Conservation (phyloP, 2,113 vertebrate genomes). For the Tragulus kanchil region DNA sequence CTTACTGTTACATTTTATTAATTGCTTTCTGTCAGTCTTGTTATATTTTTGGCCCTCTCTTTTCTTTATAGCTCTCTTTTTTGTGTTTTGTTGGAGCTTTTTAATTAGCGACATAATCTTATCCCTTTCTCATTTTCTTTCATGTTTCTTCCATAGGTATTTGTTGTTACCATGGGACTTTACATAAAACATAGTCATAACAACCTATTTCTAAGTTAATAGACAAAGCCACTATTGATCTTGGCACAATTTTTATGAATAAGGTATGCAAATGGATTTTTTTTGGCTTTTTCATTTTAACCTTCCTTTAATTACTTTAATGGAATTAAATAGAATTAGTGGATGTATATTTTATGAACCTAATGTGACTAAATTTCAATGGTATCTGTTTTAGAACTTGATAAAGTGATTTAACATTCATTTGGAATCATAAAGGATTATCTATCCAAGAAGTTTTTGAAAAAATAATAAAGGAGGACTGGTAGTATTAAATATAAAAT, state of each 20-base stretch:
- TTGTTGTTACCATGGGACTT: background rate
- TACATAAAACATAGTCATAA: background rate
- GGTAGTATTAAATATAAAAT: slow-evolving; percentile 6
- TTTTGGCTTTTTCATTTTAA: slow-evolving; percentile 38
- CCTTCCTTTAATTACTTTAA: slow-evolving; percentile 61
- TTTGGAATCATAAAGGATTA: slow-evolving; percentile 51
- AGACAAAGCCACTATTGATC: slow-evolving; percentile 2
- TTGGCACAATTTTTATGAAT: slow-evolving; percentile 31
- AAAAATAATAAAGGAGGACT: background rate
- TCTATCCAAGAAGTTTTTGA: slow-evolving; percentile 51
- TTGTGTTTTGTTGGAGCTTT: background rate
- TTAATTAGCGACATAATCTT: background rate
- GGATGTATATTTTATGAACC: slow-evolving; percentile 53
- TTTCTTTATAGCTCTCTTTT: background rate
- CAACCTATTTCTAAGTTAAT: slow-evolving; percentile 12
- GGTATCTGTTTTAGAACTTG: slow-evolving; percentile 28
- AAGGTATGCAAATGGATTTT: background rate
- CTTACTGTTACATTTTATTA: background rate
- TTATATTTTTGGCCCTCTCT: background rate
- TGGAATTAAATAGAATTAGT: slow-evolving; percentile 53
- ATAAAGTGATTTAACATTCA: slow-evolving; percentile 58
- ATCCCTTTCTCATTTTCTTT: background rate
- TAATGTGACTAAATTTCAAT: slow-evolving; percentile 42
- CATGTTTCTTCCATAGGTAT: background rate
- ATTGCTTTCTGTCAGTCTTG: background rate